Evolutionary conservation across 2,888 invertebrate species (phyloP), one percentile per base, ranked within the genome.

Genomic region (Cecidostiba fungosa): DNA sequence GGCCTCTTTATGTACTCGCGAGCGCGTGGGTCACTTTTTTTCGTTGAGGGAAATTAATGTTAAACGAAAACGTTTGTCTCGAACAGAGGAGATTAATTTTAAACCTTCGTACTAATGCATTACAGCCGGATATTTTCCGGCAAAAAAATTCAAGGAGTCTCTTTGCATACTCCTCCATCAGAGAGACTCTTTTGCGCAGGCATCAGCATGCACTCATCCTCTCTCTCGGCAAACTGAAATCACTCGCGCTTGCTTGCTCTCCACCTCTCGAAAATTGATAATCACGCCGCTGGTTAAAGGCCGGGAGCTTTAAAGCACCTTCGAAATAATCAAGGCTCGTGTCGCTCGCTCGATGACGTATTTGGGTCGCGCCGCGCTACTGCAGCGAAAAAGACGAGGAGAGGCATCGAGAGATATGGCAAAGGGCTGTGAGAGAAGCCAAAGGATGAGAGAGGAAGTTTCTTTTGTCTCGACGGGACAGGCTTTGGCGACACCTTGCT

Each of bases 251-350:
- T 19, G 72, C 23, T n/a, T 26, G 70, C 23, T 16, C 76, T 59
- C 12, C 29, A 32, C 10, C 79, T 50, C 88, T 80, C 86, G 87
- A 87, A 90, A 90, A 90, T 90, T 90, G 89, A 89, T 90, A 90
- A 90, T 90, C 89, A 90, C 87, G 89, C 86, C 87, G 86, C 87
- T 85, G 89, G 88, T 89, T 89, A 88, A 89, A 88, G 88, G 82
- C 85, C 87, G 50, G 32, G 50, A 76, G 47, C 69, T 80, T 72
- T 62, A 77, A 36, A 32, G 72, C 72, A 23, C 66, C 80, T 74
- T 54, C 54, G 73, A 85, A 78, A 82, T 83, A 85, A 85, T 79
- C 82, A 82, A 82, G 47, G 26, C 74, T 62, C 77, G 77, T n/a
- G n/a, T 66, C 76, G 69, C 47, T 39, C 47, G 74, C 14, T 2